These are phyloP conservation scores for Tribolium freemani DNA, from an alignment of 2,888 invertebrate genomes.

Conservation along the genomic window DNA sequence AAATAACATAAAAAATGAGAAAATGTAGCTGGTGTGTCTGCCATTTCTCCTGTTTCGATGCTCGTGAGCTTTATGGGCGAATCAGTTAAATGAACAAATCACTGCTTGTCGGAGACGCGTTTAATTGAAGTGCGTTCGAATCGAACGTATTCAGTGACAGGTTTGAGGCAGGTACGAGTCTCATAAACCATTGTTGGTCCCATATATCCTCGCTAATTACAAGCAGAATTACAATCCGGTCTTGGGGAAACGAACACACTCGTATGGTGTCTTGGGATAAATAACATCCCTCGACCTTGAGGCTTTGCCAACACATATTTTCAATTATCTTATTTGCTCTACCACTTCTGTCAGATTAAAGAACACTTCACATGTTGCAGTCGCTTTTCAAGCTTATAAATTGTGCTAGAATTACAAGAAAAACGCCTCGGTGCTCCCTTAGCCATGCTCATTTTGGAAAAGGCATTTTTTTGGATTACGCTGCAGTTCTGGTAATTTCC, in stretches of 20 bases:
- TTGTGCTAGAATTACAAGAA: slow-evolving; percentile 48
- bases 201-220: slow-evolving; percentile 63
- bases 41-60: too few species aligned
- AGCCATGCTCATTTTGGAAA: not conserved
- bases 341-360: slow-evolving; percentile 67
- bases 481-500: not conserved
- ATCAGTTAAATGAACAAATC: too few species aligned
- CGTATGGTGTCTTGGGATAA: slow-evolving; percentile 50
- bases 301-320: slow-evolving; percentile 67
- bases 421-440: slow-evolving; percentile 3
- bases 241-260: slow-evolving; percentile 37
- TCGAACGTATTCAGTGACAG: slow-evolving; percentile 8
- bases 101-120: too few species aligned
- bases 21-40: too few species aligned
- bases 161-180: slow-evolving; percentile 13
- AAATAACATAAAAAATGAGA: too few species aligned
- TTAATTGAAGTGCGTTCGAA: not conserved
- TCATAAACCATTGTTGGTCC: slow-evolving; percentile 42
- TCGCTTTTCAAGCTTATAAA: slow-evolving; percentile 61
- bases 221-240: slow-evolving; percentile 58
- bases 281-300: slow-evolving; percentile 66
- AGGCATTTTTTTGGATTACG: not conserved
- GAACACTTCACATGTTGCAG: slow-evolving; percentile 64
- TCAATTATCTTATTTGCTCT: slow-evolving; percentile 67
- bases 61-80: too few species aligned